Percentiles rank a stretch among this genome's conserved stretches.
These are phyloP conservation scores for Dryomyza anilis DNA, from an alignment of 2,888 invertebrate genomes.

Conservation along the genomic window DNA sequence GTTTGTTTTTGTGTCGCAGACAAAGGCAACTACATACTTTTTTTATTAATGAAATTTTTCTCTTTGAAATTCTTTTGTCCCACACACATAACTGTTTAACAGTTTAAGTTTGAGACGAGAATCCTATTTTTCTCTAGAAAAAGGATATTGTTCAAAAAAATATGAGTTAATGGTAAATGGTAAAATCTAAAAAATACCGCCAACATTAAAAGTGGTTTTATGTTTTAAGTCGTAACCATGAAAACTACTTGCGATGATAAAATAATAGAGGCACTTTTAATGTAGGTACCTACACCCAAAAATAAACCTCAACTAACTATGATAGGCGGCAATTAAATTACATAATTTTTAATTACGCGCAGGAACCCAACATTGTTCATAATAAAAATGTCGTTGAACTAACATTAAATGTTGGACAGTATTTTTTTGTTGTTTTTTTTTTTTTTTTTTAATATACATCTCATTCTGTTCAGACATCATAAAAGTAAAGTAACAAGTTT, in stretches of 20 bases:
- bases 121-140: too few relatives aligned
- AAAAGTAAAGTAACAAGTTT: not conserved
- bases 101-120: not conserved
- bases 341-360: conserved; percentile 15
- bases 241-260: too few relatives aligned
- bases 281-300: too few relatives aligned
- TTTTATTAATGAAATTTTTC: conserved; percentile 5
- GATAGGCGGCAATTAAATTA: not conserved
- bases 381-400: conserved; percentile 22
- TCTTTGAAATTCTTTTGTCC: not conserved
- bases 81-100: not conserved
- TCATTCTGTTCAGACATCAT: too few relatives aligned
- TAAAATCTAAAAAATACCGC: not conserved
- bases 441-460: too few relatives aligned
- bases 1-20: not conserved
- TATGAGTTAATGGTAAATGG: too few relatives aligned
- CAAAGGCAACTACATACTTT: not conserved
- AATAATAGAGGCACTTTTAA: too few relatives aligned
- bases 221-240: not conserved
- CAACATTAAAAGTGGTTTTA: not conserved
- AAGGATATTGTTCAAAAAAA: too few relatives aligned
- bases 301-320: too few relatives aligned
- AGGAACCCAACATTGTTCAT: not conserved
- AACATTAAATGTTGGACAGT: too few relatives aligned
- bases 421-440: too few relatives aligned